Conservation (phyloP, 2,113 vertebrate species). For the Vulpes ferrilata region DNA sequence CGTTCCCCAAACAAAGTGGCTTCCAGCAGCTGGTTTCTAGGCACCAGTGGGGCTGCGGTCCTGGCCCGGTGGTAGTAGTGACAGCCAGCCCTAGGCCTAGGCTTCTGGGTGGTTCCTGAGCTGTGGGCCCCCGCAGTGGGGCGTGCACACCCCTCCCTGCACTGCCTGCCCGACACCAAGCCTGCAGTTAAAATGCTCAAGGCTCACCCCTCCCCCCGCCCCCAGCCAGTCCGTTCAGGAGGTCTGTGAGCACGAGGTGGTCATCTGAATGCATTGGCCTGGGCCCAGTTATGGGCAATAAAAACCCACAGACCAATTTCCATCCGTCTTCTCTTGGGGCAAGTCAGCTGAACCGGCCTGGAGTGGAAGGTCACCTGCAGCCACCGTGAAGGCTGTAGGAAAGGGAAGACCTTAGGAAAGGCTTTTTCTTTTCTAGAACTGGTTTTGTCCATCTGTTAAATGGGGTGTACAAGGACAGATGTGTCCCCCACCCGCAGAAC, state of each 20-base stretch:
- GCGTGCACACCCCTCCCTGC: background rate
- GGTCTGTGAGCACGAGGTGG: background rate
- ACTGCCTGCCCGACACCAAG: background rate
- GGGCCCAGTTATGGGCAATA: background rate
- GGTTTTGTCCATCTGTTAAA: background rate
- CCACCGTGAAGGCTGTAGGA: background rate
- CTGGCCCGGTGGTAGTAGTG: background rate
- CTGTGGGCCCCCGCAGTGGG: accelerated
- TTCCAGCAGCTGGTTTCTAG: background rate
- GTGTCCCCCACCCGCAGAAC: background rate
- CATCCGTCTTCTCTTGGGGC: background rate
- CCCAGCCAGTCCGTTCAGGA: background rate
- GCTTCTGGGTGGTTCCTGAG: background rate
- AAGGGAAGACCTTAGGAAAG: background rate
- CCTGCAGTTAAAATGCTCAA: background rate
- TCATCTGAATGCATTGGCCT: background rate
- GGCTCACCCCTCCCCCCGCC: accelerated
- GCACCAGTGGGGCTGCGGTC: background rate
- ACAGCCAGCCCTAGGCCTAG: background rate
- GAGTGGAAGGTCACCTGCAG: background rate
- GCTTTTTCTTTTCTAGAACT: background rate
- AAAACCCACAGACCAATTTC: background rate
- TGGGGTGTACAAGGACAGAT: background rate
- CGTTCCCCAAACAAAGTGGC: background rate
- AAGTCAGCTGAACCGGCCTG: background rate